Evolutionary conservation across 1,140 invertebrate genomes (phyloP), one percentile per base, ranked within the genome.

Genomic region (Amyelois transitella): DNA sequence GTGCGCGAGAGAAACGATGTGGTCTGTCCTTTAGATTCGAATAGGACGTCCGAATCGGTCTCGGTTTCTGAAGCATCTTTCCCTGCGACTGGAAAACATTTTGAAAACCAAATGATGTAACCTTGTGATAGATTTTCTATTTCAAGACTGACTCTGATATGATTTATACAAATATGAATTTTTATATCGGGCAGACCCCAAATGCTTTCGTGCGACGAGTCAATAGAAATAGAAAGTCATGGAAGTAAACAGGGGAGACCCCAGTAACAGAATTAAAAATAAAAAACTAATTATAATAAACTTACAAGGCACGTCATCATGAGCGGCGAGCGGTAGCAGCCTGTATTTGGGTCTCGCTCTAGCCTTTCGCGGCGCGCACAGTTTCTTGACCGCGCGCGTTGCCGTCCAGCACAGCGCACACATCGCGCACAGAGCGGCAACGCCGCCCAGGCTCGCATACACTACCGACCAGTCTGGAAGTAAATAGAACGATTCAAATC

Each of bases 31-130:
- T 90, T 86, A 0, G 90, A 90, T 75, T 94, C 93, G 75, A 93
- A 94, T 1, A 94, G 77, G 14, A 94, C 91, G 81, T 94, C 93
- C 1, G 92, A 94, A 62, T 94, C 93, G 0, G 93, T 94, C 56
- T 95, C 94, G 0, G 92, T 92, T 63, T 95, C 94, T 2, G 93
- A 94, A 14, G 92, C 81, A 82, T 90, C 92, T 69, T 90, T 89
- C 22, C 78, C 79, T 8, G 86, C 69, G 69, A 89, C 89, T 90
- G 74, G 38, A 88, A 86, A 56, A 14, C 6, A 14, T 14, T 14
- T 38, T 32, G n/a, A n/a, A n/a, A n/a, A n/a, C n/a, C n/a, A n/a
- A n/a, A n/a, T n/a, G n/a, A n/a, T n/a, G n/a, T n/a, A n/a, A n/a
- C n/a, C n/a, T n/a, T n/a, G n/a, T n/a, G n/a, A n/a, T n/a, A n/a